Base-by-base conservation (phyloP, 2,797 vertebrate species). In the Limnodromus scolopaceus region DNA sequence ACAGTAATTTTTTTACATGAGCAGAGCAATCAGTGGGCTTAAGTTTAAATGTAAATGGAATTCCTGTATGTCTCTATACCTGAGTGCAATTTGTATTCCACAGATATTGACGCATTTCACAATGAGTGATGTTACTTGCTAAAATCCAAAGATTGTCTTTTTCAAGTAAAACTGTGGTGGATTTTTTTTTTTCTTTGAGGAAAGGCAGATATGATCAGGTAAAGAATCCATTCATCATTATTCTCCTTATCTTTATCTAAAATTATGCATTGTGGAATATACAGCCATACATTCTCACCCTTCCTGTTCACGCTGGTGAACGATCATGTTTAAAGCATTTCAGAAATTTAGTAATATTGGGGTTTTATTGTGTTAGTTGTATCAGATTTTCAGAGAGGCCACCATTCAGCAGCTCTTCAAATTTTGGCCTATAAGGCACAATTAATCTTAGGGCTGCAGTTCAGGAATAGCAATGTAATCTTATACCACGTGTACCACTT, bases 41-140 rank as follows among this genome's bases (percentile, higher is more conserved):
- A 80, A 84, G 63, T 88, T 89, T 78, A 92, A 84, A 89, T 95
- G 77, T 90, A 92, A 96, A 86, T 90, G 32, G n/a, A 83, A 96
- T 94, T 96, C 75, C 51, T 79, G 23, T 49, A 55, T 85, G 41
- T 88, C 63, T n/a, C 45, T 58, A 57, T 61, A 94, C n/a, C 65
- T 19, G 65, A 76, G 24, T 28, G n/a, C 48, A 57, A 80, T 82
- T 84, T 94, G 94, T 82, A 76, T 84, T 87, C 72, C 58, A 61
- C 27, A 63, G 82, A 51, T 87, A 89, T 7, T 64, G n/a, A 83
- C 0, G 2, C 24, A 48, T 96, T 75, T 94, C 58, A 36, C 17
- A 1, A 23, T 79, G 55, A 92, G 30, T 63, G 54, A 63, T 63
- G n/a, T 63, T 43, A 46, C 61, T 72, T 0, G 0, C 34, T 65